phyloP scores from a whole-genome alignment of 2,888 invertebrate genomes.

The Noctua janthina region DNA sequence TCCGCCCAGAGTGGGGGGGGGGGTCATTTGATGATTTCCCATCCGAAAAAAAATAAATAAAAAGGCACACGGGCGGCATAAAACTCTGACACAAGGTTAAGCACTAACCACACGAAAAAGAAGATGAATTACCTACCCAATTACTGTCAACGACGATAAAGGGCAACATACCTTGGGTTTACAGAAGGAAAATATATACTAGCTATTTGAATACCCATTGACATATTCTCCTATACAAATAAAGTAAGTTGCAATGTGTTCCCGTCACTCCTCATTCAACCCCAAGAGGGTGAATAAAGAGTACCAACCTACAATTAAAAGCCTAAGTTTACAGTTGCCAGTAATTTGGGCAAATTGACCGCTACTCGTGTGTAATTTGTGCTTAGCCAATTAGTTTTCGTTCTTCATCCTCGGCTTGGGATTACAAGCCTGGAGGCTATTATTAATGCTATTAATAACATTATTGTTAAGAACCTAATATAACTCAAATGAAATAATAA shows the following conservation, averaged over 20 bases:
- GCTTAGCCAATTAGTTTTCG: slow-evolving; percentile 39
- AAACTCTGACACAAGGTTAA: too few relatives aligned
- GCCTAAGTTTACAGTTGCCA: slow-evolving; percentile 19
- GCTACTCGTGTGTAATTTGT: slow-evolving; percentile 45
- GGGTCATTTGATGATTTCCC: too few relatives aligned
- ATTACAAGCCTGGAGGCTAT: slow-evolving; percentile 1
- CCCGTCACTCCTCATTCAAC: slow-evolving; percentile 5
- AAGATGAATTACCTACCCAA: background rate
- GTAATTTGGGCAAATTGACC: slow-evolving; percentile 49
- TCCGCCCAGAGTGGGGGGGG: too few relatives aligned
- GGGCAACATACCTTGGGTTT: background rate
- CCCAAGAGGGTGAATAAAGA: slow-evolving; percentile 14
- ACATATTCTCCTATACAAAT: background rate
- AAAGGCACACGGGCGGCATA: too few relatives aligned
- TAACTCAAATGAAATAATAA: too few relatives aligned
- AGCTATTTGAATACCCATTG: background rate
- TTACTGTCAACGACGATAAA: background rate
- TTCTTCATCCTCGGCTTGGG: slow-evolving; percentile 20
- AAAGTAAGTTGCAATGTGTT: background rate
- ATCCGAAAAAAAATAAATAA: too few relatives aligned
- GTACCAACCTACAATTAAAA: slow-evolving; percentile 30
- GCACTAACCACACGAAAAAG: background rate
- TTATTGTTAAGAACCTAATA: too few relatives aligned
- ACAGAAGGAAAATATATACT: background rate
- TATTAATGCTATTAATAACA: background rate